These are phyloP conservation scores for Acomys russatus DNA, from an alignment of 2,797 vertebrate genomes.

Conservation along the genomic window DNA sequence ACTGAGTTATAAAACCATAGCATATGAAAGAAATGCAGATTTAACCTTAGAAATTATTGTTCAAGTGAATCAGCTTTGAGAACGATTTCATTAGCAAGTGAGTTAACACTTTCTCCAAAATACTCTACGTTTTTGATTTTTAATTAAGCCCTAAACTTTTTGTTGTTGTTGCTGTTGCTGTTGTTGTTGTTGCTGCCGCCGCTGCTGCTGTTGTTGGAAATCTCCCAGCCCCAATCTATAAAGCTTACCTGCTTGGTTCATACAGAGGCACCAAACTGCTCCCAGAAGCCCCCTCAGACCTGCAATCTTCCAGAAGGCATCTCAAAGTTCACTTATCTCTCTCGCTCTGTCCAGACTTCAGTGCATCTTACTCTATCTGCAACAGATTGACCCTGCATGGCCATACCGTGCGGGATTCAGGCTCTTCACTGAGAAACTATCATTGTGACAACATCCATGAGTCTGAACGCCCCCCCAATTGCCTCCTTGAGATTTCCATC, in stretches of 20 bases:
- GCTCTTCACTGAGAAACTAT: neutral
- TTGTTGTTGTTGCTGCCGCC: too few species aligned
- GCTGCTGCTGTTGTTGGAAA: neutral
- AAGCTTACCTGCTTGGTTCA: neutral
- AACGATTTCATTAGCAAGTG: neutral
- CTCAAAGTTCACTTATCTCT: neutral
- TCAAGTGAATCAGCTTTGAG: constrained; percentile 25
- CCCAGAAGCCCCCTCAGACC: neutral
- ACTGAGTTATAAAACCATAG: neutral
- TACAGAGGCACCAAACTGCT: neutral
- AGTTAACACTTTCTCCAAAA: neutral
- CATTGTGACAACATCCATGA: neutral
- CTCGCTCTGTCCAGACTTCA: neutral
- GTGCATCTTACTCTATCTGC: neutral
- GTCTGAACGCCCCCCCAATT: neutral
- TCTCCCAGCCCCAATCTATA: neutral
- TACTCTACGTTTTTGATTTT: neutral
- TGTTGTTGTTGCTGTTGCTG: neutral
- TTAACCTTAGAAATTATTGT: constrained; percentile 5
- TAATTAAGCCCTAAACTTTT: neutral
- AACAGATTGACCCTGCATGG: neutral
- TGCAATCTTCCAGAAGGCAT: neutral
- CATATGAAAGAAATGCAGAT: neutral
- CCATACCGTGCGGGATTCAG: neutral
- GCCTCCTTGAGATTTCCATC: neutral